Evolutionary conservation across 2,888 invertebrate genomes (phyloP).

Genomic region (Melipona beecheii): DNA sequence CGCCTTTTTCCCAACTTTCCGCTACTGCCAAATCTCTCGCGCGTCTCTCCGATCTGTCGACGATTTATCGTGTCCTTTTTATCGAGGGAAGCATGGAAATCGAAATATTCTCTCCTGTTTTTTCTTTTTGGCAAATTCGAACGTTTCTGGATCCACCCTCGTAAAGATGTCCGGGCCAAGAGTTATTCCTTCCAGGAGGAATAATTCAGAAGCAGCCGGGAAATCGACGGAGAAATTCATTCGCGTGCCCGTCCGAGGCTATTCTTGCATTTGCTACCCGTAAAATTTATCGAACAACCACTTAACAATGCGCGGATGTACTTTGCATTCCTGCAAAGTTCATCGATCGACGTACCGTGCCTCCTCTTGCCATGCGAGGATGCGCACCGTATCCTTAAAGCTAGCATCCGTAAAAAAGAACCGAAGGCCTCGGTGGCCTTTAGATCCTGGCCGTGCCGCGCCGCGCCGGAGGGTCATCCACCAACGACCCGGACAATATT

Average conservation of each 20-base stretch:
- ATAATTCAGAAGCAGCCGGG: background rate
- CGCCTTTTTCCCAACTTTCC: background rate
- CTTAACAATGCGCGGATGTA: conserved; percentile 61
- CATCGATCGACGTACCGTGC: conserved; percentile 58
- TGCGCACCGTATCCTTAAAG: conserved; percentile 50
- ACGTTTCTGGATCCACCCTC: background rate
- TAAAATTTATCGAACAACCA: conserved; percentile 57
- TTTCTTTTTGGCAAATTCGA: background rate
- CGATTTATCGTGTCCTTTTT: background rate
- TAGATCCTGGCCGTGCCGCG: conserved; percentile 57
- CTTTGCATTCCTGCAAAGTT: conserved; percentile 64
- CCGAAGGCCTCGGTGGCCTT: conserved; percentile 56
- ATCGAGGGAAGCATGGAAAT: background rate
- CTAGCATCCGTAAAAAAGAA: conserved; percentile 43
- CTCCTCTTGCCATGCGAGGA: conserved; percentile 52
- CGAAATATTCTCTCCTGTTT: too few relatives aligned
- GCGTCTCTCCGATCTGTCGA: background rate
- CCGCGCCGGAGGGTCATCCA: conserved; percentile 69
- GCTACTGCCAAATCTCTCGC: background rate
- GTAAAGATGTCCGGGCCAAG: background rate
- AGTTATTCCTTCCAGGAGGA: background rate
- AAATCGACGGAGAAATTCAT: conserved; percentile 11
- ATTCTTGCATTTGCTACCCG: conserved; percentile 21
- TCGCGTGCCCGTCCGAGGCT: background rate
- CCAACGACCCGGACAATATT: conserved; percentile 68